These are phyloP conservation scores for Falco concolor DNA, from an alignment of 2,797 vertebrate species.

Conservation along the genomic window DNA sequence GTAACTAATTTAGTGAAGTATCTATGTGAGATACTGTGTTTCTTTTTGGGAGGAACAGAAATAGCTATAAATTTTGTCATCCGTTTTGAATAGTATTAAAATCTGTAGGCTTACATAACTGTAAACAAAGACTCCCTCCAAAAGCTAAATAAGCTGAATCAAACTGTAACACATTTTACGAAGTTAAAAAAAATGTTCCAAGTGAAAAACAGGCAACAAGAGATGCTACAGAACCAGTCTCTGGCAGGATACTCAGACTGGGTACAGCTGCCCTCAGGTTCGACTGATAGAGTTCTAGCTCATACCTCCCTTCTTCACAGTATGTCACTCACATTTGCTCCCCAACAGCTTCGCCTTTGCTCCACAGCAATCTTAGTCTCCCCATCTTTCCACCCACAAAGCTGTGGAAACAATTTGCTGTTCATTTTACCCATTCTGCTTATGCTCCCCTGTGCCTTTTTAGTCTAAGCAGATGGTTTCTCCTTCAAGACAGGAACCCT, in stretches of 20 bases:
- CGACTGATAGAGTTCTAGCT: neutral
- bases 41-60: neutral
- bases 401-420: neutral
- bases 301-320: neutral
- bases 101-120: neutral
- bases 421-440: neutral
- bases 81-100: neutral
- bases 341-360: neutral
- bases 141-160: neutral
- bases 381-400: neutral
- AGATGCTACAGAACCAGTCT: neutral
- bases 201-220: neutral
- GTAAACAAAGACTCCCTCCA: neutral
- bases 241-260: neutral
- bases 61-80: neutral
- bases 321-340: too few relatives aligned
- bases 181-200: neutral
- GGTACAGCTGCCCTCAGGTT: neutral
- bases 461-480: neutral
- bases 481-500: neutral
- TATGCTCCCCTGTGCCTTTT: neutral
- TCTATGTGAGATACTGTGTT: neutral
- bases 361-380: neutral
- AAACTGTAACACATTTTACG: neutral
- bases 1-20: neutral